A percentile compares a stretch with the other conserved stretches of the same genome.
phyloP scores from a whole-genome alignment of 2,113 vertebrate species.

The Proterorhinus semilunaris region DNA sequence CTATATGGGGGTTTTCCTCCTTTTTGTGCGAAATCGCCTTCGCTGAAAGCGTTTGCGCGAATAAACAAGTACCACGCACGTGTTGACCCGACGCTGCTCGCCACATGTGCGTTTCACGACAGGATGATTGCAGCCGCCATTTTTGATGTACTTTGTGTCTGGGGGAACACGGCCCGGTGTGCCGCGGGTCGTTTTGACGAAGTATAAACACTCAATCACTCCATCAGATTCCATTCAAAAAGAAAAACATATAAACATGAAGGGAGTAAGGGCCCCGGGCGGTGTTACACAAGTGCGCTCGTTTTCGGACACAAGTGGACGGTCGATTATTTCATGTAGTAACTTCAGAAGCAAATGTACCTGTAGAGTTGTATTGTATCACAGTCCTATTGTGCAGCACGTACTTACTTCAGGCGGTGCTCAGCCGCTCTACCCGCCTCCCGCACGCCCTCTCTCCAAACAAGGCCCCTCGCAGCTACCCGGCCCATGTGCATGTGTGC shows the following conservation, averaged over 20 bases:
- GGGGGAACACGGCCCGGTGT: conserved; percentile 21
- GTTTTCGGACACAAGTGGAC: conserved; percentile 67
- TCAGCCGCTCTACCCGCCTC: conserved; percentile 15
- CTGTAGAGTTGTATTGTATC: not conserved
- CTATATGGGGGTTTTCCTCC: conserved; percentile 2
- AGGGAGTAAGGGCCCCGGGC: conserved; percentile 52
- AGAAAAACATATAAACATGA: conserved; percentile 44
- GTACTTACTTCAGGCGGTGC: conserved; percentile 38
- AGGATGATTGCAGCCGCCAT: not conserved
- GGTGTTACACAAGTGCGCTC: conserved; percentile 65
- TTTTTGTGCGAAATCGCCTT: not conserved
- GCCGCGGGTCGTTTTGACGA: conserved; percentile 39
- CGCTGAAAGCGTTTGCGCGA: not conserved
- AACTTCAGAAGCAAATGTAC: not conserved
- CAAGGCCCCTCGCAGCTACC: conserved; percentile 49
- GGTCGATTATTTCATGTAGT: not conserved
- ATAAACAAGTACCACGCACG: not conserved
- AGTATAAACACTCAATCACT: conserved; percentile 63
- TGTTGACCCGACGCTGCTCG: conserved; percentile 7
- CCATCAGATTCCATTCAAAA: conserved; percentile 62
- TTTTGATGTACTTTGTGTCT: conserved; percentile 19
- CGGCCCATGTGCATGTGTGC: conserved; percentile 24
- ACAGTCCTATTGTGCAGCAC: no score
- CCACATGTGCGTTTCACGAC: conserved; percentile 15
- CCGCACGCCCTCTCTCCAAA: conserved; percentile 70